Conservation (phyloP, 2,888 invertebrate genomes). For the Drosophila quinaria region DNA sequence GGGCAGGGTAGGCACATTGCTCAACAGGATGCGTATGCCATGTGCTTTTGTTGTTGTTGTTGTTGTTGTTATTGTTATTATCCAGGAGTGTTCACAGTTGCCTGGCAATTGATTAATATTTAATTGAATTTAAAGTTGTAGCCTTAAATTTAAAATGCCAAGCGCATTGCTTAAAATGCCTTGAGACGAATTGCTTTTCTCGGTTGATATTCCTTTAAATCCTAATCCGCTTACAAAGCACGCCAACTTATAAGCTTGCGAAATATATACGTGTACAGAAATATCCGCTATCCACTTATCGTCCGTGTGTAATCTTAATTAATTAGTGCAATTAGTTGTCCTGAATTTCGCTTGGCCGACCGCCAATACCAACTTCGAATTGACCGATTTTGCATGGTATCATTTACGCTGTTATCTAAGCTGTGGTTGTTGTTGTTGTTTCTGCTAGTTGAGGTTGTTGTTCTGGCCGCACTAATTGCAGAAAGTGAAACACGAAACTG, state of each 20-base stretch:
- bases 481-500: conserved; percentile 63
- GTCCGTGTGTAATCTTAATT: conserved; percentile 61
- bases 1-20: conserved; percentile 12
- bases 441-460: conserved; percentile 18
- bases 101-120: conserved; percentile 70
- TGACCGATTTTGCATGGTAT: conserved; percentile 26
- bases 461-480: conserved; percentile 35
- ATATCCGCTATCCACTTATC: neutral
- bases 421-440: conserved; percentile 15
- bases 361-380: conserved; percentile 22
- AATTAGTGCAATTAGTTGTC: conserved; percentile 68
- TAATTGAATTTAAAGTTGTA: conserved; percentile 64
- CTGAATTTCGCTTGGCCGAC: conserved; percentile 48
- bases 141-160: conserved; percentile 41
- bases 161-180: conserved; percentile 42
- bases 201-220: neutral
- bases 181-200: conserved; percentile 26
- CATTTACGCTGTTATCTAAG: conserved; percentile 27
- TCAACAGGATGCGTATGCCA: conserved; percentile 40
- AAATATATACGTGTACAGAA: neutral
- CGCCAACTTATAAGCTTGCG: conserved; percentile 52
- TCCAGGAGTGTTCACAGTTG: conserved; percentile 41
- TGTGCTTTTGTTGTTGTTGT: neutral
- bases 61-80: conserved; percentile 23
- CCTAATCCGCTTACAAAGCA: conserved; percentile 52